Evolutionary conservation across 2,113 vertebrate genomes (phyloP), one percentile per base, ranked within the genome.

Genomic region (Siniperca knerii): DNA sequence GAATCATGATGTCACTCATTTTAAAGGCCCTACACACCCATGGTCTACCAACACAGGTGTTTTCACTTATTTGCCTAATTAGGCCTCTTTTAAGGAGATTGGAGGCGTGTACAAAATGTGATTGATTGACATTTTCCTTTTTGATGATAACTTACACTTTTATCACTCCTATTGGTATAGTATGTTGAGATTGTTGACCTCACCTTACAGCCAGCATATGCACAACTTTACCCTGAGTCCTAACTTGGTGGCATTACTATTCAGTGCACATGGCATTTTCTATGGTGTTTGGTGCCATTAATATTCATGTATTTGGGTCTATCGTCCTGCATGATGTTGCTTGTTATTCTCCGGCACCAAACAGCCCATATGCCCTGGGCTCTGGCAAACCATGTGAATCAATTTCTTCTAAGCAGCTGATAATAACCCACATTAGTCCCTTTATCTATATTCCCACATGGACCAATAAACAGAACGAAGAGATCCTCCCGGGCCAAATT

Each of bases 361-460:
- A 71, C 15, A 15, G 55, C 58, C 80, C 48, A 46, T 67, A 11
- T 33, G 73, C 83, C 77, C 44, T 10, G 12, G 67, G 75, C 68
- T 83, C 76, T 74, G 60, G 52, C 57, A 77, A 74, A 82, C 62
- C 82, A 82, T 77, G 81, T 46, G 57, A 91, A 89, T 90, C 71
- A 82, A 82, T 92, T 89, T 68, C 62, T 67, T 77, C 73, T 87
- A 76, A 93, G 79, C 67, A 85, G 83, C 76, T 87, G 86, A 85
- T 92, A 87, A 93, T 91, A 85, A 82, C 82, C 79, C 74, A 82
- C 80, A 90, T 90, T 87, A 88, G 60, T 79, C 21, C 20, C 75
- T 85, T 88, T 81, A 89, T 90, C 72, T 82, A 67, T 89, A 75
- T 82, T 74, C 62, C 62, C 77, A 82, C 70, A 81, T 25, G 48